Evolutionary conservation across 2,888 invertebrate species (phyloP), one percentile per base, ranked within the genome.

Genomic region (Diadromus collaris): DNA sequence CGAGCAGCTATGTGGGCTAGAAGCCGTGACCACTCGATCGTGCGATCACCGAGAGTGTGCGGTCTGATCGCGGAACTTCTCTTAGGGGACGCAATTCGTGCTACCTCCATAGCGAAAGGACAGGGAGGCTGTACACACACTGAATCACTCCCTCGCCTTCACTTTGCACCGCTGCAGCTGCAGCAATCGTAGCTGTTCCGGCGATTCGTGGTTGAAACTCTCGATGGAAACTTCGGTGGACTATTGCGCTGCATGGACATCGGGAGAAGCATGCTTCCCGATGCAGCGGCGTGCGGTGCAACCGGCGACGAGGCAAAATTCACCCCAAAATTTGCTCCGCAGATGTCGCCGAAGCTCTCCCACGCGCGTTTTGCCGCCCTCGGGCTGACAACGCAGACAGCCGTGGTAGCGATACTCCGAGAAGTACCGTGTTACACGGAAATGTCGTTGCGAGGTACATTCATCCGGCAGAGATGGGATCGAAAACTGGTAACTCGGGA

Each of bases 191-290:
- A 48, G 34, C 83, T 84, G 85, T 84, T 86, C 84, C 84, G 83
- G 83, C 84, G 83, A 86, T 81, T 84, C 81, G 86, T 82, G 84
- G 85, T 83, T 85, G 78, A 68, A 81, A 82, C 80, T 84, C 81
- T 80, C 78, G 83, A 83, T 80, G 83, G 81, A 85, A 85, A 87
- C 86, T 87, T 87, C 72, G 82, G 82, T 77, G 79, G 80, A 79
- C 74, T 64, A 76, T 78, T 82, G 81, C 83, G 79, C 73, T 68
- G 75, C 76, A 83, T 83, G 79, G 83, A 82, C 80, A 78, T 83
- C 74, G 68, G 70, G 73, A 78, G 56, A 81, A 65, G 67, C 82
- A 83, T 80, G 32, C 56, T 44, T 34, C 56, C 24, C 67, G 27
- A 51, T 32, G 38, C 51, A 24, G 21, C 58, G 24, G 24, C 58